Conservation (phyloP, 2,797 vertebrate genomes). For the Sebastolobus altivelis region DNA sequence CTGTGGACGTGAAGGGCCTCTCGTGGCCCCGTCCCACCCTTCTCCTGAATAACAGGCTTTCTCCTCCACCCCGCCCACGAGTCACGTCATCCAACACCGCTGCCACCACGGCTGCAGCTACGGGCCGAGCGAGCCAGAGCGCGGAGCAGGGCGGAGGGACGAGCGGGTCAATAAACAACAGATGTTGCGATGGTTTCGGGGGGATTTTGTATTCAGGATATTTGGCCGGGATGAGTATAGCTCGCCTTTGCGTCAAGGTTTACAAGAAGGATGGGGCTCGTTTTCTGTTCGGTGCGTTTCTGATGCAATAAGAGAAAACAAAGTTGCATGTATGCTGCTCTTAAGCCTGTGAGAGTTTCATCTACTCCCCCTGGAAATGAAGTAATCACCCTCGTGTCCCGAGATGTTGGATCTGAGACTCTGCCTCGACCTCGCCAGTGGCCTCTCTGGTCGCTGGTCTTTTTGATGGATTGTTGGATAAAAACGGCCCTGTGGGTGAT, state of each 20-base stretch:
- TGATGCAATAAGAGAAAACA: slow-evolving; percentile 38
- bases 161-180: slow-evolving; percentile 75
- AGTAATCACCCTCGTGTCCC: slow-evolving; percentile 10
- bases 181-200: slow-evolving; percentile 72
- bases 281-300: slow-evolving; percentile 2
- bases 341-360: neutral
- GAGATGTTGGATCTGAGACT: slow-evolving; percentile 18
- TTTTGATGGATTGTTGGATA: slow-evolving; percentile 34
- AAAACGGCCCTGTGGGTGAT: slow-evolving; percentile 5
- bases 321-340: slow-evolving; percentile 1
- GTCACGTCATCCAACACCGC: slow-evolving; percentile 61
- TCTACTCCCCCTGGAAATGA: slow-evolving; percentile 13
- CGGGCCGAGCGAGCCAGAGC: slow-evolving; percentile 30
- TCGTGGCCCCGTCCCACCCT: slow-evolving; percentile 65
- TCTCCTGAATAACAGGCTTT: slow-evolving; percentile 72
- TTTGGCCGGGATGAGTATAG: slow-evolving; percentile 37
- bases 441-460: slow-evolving; percentile 19
- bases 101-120: slow-evolving; percentile 48
- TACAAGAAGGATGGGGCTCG: neutral
- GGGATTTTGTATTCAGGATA: slow-evolving; percentile 43
- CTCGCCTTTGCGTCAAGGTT: slow-evolving; percentile 35
- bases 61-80: slow-evolving; percentile 66
- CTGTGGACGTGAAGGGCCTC: slow-evolving; percentile 64
- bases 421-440: neutral
- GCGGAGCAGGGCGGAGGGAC: slow-evolving; percentile 43